phyloP scores from a whole-genome alignment of 2,797 vertebrate species.

The Sebastes diploproa region DNA sequence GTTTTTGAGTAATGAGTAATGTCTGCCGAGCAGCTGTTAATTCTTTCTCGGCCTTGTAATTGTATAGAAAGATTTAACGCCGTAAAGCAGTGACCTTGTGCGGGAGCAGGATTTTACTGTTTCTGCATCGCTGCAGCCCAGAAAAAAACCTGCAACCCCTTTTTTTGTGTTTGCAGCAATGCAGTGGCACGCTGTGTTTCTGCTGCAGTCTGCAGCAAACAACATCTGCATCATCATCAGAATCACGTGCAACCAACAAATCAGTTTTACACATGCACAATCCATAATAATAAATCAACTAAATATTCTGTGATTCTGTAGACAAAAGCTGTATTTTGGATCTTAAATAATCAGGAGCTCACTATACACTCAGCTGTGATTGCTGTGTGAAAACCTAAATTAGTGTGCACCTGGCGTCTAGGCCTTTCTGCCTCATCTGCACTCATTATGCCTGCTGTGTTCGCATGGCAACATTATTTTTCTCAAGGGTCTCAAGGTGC shows the following conservation, averaged over 20 bases:
- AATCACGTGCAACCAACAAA: neutral
- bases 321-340: neutral
- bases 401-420: constrained; percentile 28
- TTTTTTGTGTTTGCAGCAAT: constrained; percentile 63
- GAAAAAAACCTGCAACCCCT: constrained; percentile 46
- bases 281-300: neutral
- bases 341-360: neutral
- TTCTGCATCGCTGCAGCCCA: constrained; percentile 62
- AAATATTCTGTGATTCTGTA: neutral
- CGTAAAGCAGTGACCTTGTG: constrained; percentile 40
- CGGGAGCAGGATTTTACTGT: constrained; percentile 51
- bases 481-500: constrained; percentile 2
- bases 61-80: neutral
- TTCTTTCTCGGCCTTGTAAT: constrained; percentile 27
- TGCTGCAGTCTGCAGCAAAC: constrained; percentile 61
- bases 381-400: neutral
- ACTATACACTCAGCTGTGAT: neutral
- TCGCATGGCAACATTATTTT: neutral
- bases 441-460: constrained; percentile 35
- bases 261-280: neutral
- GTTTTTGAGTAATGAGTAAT: constrained; percentile 29
- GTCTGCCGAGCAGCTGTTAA: neutral
- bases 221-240: constrained; percentile 38
- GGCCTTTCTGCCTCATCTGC: constrained; percentile 25
- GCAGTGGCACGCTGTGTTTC: constrained; percentile 48